These are phyloP conservation scores for Conus betulinus DNA, from an alignment of 1,140 invertebrate species.

Conservation along the genomic window DNA sequence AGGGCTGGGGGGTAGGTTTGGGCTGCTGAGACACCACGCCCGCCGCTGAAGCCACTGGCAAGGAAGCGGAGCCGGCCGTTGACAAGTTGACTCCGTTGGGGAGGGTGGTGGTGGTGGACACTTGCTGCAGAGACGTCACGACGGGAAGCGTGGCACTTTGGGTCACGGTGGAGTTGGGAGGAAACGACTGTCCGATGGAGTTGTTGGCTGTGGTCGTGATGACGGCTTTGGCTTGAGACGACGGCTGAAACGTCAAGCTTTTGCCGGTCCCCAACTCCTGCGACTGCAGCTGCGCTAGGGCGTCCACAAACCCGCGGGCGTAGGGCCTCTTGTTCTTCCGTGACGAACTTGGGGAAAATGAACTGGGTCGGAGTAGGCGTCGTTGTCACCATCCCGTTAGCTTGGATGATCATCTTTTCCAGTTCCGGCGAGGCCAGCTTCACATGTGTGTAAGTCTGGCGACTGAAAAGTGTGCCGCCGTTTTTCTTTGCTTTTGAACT, in stretches of 20 bases:
- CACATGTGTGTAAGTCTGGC: slow-evolving; percentile 78
- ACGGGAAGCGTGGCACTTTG: slow-evolving; percentile 16
- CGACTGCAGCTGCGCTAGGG: slow-evolving; percentile 87
- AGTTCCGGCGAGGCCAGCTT: slow-evolving; percentile 91
- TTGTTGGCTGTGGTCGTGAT: slow-evolving; percentile 44
- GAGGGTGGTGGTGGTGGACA: slow-evolving; percentile 29
- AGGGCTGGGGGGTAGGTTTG: slow-evolving; percentile 6
- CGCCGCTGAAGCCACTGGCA: slow-evolving; percentile 29
- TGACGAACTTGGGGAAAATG: slow-evolving; percentile 84
- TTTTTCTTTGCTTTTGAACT: slow-evolving; percentile 67
- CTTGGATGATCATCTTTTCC: slow-evolving; percentile 87
- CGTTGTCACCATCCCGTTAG: slow-evolving; percentile 83
- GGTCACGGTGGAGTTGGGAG: slow-evolving; percentile 27
- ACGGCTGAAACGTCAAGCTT: slow-evolving; percentile 26
- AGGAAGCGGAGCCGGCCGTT: neutral
- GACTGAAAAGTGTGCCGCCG: too few species aligned
- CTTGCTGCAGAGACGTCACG: slow-evolving; percentile 13
- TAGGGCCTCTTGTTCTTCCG: slow-evolving; percentile 93
- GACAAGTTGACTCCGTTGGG: slow-evolving; percentile 36
- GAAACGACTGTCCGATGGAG: slow-evolving; percentile 16
- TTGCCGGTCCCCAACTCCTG: slow-evolving; percentile 10
- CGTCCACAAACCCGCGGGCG: slow-evolving; percentile 94
- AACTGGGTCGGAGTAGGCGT: slow-evolving; percentile 85
- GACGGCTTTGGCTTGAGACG: slow-evolving; percentile 16
- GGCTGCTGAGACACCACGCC: slow-evolving; percentile 17